Percentiles rank a stretch among this genome's conserved stretches.
These are phyloP conservation scores for Deilephila elpenor DNA, from an alignment of 2,888 invertebrate species.

Conservation along the genomic window DNA sequence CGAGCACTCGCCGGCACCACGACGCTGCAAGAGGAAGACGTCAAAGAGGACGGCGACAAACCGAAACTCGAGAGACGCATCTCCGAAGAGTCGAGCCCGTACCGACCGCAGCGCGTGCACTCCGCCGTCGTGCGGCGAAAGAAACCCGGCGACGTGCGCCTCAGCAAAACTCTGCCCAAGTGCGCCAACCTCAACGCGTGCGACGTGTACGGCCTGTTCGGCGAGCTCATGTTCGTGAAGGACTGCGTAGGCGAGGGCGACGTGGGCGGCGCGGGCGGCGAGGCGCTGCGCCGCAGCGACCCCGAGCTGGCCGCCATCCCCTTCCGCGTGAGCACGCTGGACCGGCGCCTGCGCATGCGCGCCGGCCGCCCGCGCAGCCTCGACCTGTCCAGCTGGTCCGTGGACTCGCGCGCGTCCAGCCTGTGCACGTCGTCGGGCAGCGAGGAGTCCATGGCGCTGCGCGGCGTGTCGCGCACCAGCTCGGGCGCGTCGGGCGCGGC, in stretches of 20 bases:
- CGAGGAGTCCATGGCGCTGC: constrained; percentile 91
- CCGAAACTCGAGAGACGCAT: constrained; percentile 87
- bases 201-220: constrained; percentile 95
- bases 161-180: constrained; percentile 92
- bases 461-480: constrained; percentile 90
- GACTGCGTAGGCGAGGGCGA: constrained; percentile 93
- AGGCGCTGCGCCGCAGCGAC: constrained; percentile 91
- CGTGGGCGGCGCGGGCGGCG: constrained; percentile 88
- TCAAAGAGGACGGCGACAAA: constrained; percentile 71
- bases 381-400: constrained; percentile 94
- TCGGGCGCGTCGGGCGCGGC: constrained; percentile 89
- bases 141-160: constrained; percentile 83
- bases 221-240: constrained; percentile 94
- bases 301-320: constrained; percentile 94
- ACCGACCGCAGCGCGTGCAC: constrained; percentile 75
- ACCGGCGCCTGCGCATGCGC: constrained; percentile 91
- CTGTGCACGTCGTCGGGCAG: constrained; percentile 94
- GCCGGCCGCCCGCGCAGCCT: constrained; percentile 92
- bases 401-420: constrained; percentile 92
- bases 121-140: constrained; percentile 75
- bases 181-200: constrained; percentile 89
- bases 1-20: constrained; percentile 67
- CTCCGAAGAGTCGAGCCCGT: constrained; percentile 83
- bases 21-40: constrained; percentile 73
- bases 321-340: constrained; percentile 92